phyloP scores from a whole-genome alignment of 2,113 vertebrate genomes.

The Bos indicus region DNA sequence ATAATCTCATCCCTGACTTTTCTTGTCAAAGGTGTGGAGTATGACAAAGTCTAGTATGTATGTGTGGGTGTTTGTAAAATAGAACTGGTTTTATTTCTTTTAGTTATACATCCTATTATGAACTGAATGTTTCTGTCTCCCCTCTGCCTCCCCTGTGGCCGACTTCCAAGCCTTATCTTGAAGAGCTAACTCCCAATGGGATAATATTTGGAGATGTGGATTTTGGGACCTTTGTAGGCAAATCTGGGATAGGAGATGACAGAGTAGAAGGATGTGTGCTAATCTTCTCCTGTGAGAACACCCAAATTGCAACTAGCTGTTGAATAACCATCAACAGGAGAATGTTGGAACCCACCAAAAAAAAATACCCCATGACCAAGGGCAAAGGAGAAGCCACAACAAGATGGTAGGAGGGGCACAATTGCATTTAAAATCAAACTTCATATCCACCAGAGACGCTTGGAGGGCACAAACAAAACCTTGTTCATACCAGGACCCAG shows the following conservation, averaged over 20 bases:
- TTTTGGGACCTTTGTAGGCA: background rate
- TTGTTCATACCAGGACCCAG: background rate
- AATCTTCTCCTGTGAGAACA: background rate
- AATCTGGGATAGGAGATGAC: background rate
- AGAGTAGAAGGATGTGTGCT: background rate
- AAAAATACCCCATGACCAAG: background rate
- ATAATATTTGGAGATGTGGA: background rate
- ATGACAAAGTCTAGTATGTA: background rate
- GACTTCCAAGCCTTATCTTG: background rate
- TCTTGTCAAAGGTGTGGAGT: background rate
- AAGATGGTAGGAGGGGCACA: background rate
- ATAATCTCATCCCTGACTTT: background rate
- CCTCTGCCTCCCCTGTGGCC: background rate
- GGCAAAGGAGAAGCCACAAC: background rate
- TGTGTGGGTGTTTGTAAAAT: background rate
- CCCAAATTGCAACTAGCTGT: background rate
- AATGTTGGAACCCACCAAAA: background rate
- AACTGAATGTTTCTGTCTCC: background rate
- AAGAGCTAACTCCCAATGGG: background rate
- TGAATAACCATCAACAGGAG: background rate
- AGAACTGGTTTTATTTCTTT: constrained; percentile 18
- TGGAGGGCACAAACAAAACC: background rate
- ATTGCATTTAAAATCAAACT: background rate
- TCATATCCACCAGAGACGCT: background rate
- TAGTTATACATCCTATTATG: background rate